Conservation (phyloP, 2,888 invertebrate genomes). For the Drosophila eohydei region DNA sequence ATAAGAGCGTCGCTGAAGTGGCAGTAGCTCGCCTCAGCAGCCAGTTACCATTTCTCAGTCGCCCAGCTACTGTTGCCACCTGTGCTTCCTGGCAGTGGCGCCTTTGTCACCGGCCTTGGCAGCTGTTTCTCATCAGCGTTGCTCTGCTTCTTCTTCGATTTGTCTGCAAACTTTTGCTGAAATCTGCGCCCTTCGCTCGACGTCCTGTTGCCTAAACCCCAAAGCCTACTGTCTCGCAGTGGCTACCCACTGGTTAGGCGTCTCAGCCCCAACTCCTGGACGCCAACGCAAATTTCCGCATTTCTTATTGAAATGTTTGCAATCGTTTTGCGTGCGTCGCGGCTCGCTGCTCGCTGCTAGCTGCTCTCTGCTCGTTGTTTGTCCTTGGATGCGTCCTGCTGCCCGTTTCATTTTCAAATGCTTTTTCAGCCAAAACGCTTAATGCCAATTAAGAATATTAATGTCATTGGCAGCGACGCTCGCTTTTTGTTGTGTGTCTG, state of each 20-base stretch:
- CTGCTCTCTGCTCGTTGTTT: neutral
- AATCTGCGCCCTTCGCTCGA: slow-evolving; percentile 37
- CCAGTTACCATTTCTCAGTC: neutral
- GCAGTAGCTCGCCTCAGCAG: neutral
- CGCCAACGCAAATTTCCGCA: slow-evolving; percentile 40
- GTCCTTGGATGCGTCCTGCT: slow-evolving; percentile 17
- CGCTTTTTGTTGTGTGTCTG: slow-evolving; percentile 41
- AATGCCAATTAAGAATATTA: slow-evolving; percentile 78
- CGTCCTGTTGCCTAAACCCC: neutral
- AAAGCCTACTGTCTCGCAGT: neutral
- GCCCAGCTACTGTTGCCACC: neutral
- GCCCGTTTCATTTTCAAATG: slow-evolving; percentile 46
- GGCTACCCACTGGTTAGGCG: neutral
- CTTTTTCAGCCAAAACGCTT: slow-evolving; percentile 50
- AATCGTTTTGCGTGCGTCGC: slow-evolving; percentile 27
- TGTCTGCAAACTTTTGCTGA: slow-evolving; percentile 65
- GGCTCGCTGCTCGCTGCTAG: slow-evolving; percentile 2
- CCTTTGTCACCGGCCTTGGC: slow-evolving; percentile 11
- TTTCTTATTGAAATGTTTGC: slow-evolving; percentile 54
- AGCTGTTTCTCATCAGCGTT: slow-evolving; percentile 28
- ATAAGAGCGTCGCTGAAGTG: slow-evolving; percentile 31
- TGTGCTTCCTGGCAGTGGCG: slow-evolving; percentile 2
- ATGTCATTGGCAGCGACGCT: slow-evolving; percentile 64
- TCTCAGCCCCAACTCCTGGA: neutral
- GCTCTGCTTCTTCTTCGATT: slow-evolving; percentile 3